A percentile compares a stretch with the other conserved stretches of the same genome.
phyloP scores from a whole-genome alignment of 1,140 invertebrate genomes.

The Melanaphis sacchari region DNA sequence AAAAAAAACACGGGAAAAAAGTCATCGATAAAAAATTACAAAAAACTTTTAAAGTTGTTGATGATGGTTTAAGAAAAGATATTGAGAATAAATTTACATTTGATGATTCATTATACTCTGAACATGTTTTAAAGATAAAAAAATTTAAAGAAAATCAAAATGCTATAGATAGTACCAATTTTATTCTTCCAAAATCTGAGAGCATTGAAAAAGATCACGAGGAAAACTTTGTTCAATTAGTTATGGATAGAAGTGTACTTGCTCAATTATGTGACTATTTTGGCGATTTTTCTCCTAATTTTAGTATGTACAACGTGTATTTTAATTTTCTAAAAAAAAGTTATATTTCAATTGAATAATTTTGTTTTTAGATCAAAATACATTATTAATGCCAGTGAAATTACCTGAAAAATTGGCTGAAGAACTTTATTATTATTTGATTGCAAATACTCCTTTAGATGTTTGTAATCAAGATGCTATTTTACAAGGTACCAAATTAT shows the following conservation, averaged over 20 bases:
- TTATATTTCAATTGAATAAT: neutral
- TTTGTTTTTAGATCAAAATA: conserved; percentile 18
- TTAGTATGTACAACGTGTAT: neutral
- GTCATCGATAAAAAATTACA: neutral
- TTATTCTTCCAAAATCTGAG: neutral
- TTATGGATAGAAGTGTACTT: conserved; percentile 26
- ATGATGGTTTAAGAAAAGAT: conserved; percentile 52
- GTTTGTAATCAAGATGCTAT: conserved; percentile 42
- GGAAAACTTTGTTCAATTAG: conserved; percentile 9
- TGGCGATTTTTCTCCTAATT: neutral
- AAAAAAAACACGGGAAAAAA: neutral
- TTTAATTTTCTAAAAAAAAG: neutral
- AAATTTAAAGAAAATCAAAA: conserved; percentile 45
- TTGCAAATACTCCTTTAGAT: conserved; percentile 19
- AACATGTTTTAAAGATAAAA: conserved; percentile 58
- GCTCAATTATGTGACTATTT: conserved; percentile 49
- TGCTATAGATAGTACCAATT: neutral
- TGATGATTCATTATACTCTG: conserved; percentile 56
- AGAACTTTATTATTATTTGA: conserved; percentile 49
- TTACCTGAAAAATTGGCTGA: conserved; percentile 39
- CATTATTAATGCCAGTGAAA: conserved; percentile 35
- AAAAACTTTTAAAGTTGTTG: neutral
- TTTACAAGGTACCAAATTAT: conserved; percentile 13
- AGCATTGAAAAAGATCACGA: neutral
- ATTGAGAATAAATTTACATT: conserved; percentile 58